Evolutionary conservation across 1,140 invertebrate genomes (phyloP), one percentile per base, ranked within the genome.

Genomic region (Matsumurasca onukii): DNA sequence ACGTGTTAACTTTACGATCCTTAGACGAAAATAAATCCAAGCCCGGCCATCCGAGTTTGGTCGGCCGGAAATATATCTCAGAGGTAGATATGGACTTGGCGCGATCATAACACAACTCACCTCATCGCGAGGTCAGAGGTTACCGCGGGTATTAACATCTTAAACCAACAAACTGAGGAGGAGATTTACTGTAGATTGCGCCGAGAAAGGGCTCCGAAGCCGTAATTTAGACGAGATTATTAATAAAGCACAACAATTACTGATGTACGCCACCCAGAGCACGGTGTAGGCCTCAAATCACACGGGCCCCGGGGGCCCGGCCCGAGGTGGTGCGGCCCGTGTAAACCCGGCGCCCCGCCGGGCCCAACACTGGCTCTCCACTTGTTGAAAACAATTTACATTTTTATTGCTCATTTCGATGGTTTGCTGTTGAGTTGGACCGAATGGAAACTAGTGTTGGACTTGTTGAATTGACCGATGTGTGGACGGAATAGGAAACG

Each of bases 351-450:
- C n/a, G 22, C 31, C 63, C 64, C 64, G 45, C 45, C n/a, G 22
- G 13, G 64, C 49, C 9, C 31, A 13, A 45, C 62, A 65, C 55
- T 30, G 52, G 30, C 45, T 52, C 22, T 48, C 39, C 64, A 66
- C 64, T 66, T 66, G 64, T 66, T 66, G 64, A 66, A 66, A 66
- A 51, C 64, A 66, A 66, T 66, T 66, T 66, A 66, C 64, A 66
- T 66, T 66, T 66, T 66, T 66, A 66, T 66, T 66, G 64, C 64
- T 66, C 64, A 66, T 66, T 66, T 66, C 52, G 64, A 52, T 30
- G 31, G 64, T 27, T 5, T 30, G n/a, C 17, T 29, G 64, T 25
- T 66, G n/a, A 17, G 64, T 25, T 66, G n/a, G 31, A 52, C 39
- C 24, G 12, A 66, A 66, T 49, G 64, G 62, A 49, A 66, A 52